phyloP scores from a whole-genome alignment of 2,113 vertebrate species.

The Charina bottae region DNA sequence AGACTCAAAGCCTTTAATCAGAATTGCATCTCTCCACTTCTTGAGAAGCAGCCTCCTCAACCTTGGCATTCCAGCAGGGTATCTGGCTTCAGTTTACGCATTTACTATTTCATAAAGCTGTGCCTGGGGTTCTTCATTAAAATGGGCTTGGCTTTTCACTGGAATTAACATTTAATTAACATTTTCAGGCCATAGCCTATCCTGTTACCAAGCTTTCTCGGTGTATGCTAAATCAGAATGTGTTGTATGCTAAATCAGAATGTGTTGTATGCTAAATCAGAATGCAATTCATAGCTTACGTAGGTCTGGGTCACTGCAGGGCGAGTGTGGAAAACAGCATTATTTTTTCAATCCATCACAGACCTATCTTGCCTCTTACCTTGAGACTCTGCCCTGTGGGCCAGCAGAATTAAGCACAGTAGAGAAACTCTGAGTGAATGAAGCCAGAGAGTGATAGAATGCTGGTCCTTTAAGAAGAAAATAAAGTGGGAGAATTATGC shows the following conservation, averaged over 20 bases:
- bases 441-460: not conserved
- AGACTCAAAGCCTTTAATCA: not conserved
- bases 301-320: not conserved
- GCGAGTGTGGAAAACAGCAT: rapidly evolving
- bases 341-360: not conserved
- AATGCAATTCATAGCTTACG: not conserved
- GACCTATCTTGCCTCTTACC: not conserved
- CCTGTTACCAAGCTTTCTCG: rapidly evolving
- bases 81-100: not conserved
- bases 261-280: not conserved
- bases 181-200: rapidly evolving
- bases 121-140: not conserved
- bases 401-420: not conserved
- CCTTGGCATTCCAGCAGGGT: rapidly evolving
- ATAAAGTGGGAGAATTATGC: not conserved
- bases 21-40: not conserved
- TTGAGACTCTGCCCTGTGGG: not conserved
- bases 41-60: rapidly evolving
- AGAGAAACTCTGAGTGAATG: not conserved
- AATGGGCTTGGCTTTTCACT: rapidly evolving
- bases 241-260: too few relatives aligned
- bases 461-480: too few relatives aligned
- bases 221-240: not conserved
- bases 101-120: not conserved
- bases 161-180: rapidly evolving